Evolutionary conservation across 2,113 vertebrate species (phyloP), one percentile per base, ranked within the genome.

Genomic region (Nyctereutes procyonoides): DNA sequence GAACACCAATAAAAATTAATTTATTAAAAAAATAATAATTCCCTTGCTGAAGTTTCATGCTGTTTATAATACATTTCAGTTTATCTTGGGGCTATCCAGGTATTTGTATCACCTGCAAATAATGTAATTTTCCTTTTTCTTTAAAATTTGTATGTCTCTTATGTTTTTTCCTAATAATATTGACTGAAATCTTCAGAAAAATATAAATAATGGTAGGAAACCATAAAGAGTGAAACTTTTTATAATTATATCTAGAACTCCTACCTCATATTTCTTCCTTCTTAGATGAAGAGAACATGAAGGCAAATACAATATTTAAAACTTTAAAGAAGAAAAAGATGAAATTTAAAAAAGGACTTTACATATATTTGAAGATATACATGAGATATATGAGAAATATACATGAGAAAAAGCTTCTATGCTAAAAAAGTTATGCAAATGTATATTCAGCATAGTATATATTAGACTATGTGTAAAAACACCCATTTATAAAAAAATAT

Each of bases 1-100:
- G n/a, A n/a, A n/a, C n/a, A n/a, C n/a, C n/a, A n/a, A n/a, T n/a
- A n/a, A n/a, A n/a, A n/a, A n/a, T n/a, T n/a, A n/a, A n/a, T n/a
- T n/a, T n/a, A n/a, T n/a, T n/a, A n/a, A n/a, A n/a, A n/a, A n/a
- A n/a, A n/a, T n/a, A n/a, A n/a, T 22, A 86, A 30, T 30, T 6
- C 93, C 4, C 48, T 94, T 93, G 76, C 51, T 96, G 58, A 81
- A 93, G 90, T 82, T 76, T 84, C 65, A 76, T 76, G 71, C 51
- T 74, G 24, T 88, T 96, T 80, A 74, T 90, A 97, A 92, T 16
- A 76, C 58, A 93, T 88, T 96, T 93, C 55, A 89, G 38, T 88
- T 88, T 83, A 53, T 76, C 30, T 90, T 74, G 32, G 28, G 67
- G 13, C 26, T 95, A 97, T 86, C 51, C n/a, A 93, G n/a, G 24